Percentiles rank a stretch among this genome's conserved stretches.
Conservation (phyloP, 1,140 invertebrate species). For the Drosophila ananassae region DNA sequence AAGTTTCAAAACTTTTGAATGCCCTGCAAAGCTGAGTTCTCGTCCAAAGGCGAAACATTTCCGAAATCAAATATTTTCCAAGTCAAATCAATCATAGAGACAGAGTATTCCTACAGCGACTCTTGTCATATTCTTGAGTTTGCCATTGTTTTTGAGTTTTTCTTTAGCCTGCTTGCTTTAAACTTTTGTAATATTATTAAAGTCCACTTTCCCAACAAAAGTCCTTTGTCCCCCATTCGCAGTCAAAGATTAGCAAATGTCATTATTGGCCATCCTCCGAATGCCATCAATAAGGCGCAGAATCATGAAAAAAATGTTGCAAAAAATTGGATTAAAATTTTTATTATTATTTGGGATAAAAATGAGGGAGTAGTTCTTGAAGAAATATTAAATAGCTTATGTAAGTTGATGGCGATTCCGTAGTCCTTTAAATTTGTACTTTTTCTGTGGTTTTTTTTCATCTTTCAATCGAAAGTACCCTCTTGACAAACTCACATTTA, state of each 20-base stretch:
- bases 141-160: slow-evolving; percentile 30
- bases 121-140: background rate
- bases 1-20: slow-evolving; percentile 66
- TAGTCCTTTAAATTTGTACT: slow-evolving; percentile 25
- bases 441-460: slow-evolving; percentile 40
- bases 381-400: background rate
- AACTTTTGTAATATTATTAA: slow-evolving; percentile 75
- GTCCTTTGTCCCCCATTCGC: slow-evolving; percentile 14
- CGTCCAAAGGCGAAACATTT: background rate
- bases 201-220: slow-evolving; percentile 46
- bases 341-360: background rate
- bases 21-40: slow-evolving; percentile 25
- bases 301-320: background rate
- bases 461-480: slow-evolving; percentile 2
- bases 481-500: slow-evolving; percentile 47
- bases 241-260: slow-evolving; percentile 64
- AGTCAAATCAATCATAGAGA: slow-evolving; percentile 10
- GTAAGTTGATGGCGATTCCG: slow-evolving; percentile 12
- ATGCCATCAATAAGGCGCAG: slow-evolving; percentile 42
- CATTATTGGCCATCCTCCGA: slow-evolving; percentile 47
- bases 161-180: slow-evolving; percentile 31
- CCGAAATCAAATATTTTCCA: background rate
- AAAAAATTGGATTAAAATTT: background rate
- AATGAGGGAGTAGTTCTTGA: too few species aligned
- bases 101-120: slow-evolving; percentile 21